Evolutionary conservation across 2,797 vertebrate species (phyloP), one percentile per base, ranked within the genome.

Genomic region (Eupleurogrammus muticus): DNA sequence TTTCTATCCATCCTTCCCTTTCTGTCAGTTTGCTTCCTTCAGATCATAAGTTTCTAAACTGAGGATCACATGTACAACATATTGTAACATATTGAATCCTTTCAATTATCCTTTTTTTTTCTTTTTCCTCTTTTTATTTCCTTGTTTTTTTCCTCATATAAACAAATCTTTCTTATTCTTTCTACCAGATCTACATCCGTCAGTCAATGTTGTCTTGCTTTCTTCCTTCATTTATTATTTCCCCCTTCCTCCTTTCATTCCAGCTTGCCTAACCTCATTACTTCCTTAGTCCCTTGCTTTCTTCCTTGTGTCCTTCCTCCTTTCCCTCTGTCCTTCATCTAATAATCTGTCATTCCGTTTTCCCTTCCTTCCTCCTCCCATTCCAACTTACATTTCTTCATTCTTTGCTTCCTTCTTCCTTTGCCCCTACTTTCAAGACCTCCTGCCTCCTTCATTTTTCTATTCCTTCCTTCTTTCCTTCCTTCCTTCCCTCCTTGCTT

Each of bases 1-100:
- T 68, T 10, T 34, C 8, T 47, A 20, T 40, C 11, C 20, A 28
- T 28, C 28, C 28, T 28, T n/a, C n/a, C n/a, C n/a, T n/a, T n/a
- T n/a, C n/a, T 28, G 6, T 28, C 6, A 3, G 3, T 28, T 3
- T 28, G 28, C 28, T 28, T 28, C 28, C 28, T 28, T 28, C 35
- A 38, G 49, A 59, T 79, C 70, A 51, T 10, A 35, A n/a, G 11
- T 35, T 56, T 20, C 23, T 34, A 19, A 4, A 20, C 1, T 11
- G 36, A 2, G 36, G 24, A 62, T 46, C 1, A 44, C 0, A 42
- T n/a, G n/a, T n/a, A n/a, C n/a, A n/a, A n/a, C n/a, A n/a, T n/a
- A n/a, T n/a, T n/a, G 24, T 12, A 55, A n/a, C 5, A 55, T 11
- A n/a, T 13, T 61, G 5, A 1, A 54, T 16, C 20, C 9, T 44